Base-by-base conservation (phyloP, 2,888 invertebrate species). In the Tenthredo amoena region DNA sequence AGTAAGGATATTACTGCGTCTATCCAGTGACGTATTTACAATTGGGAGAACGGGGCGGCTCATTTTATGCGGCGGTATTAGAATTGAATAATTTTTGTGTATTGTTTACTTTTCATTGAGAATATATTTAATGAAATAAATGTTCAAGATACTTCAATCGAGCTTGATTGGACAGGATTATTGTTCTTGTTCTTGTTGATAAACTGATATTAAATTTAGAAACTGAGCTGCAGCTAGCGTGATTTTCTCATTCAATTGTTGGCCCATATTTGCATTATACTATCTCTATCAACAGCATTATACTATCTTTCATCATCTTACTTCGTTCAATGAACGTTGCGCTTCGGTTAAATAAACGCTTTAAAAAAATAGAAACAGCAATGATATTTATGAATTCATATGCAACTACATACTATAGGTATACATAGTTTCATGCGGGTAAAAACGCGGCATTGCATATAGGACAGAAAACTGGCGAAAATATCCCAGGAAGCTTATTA, bases 401-500 rank as follows among this genome's bases (percentile, higher is more conserved):
- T 55, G 6, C n/a, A n/a, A n/a, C 15, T 55, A 55, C n/a, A 4
- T 18, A 18, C 0, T n/a, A 55, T 55, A n/a, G 47, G n/a, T 7
- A 55, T n/a, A n/a, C 21, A 58, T 58, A 18, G 21, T 62, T 62
- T 21, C 21, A 26, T 62, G 2, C 62, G 58, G 26, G 62, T 62
- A 26, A 10, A 9, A 62, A 26, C 62, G 62, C 21, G 34, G 34
- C 15, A 47, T 26, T 15, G 4, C 3, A 34, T 37, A 77, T 58
- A 58, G 21, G 58, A 50, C 6, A 18, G 21, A 37, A 37, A 21
- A 34, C 21, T 37, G 40, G 34, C 37, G 18, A 12, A 62, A 37
- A 62, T 62, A 62, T 40, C 40, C 58, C 26, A 81, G 12, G 15
- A 21, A 81, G 62, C 40, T n/a, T 34, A 81, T 47, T 74, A 74